phyloP scores from a whole-genome alignment of 2,888 invertebrate species.

The Myopa tessellatipennis region DNA sequence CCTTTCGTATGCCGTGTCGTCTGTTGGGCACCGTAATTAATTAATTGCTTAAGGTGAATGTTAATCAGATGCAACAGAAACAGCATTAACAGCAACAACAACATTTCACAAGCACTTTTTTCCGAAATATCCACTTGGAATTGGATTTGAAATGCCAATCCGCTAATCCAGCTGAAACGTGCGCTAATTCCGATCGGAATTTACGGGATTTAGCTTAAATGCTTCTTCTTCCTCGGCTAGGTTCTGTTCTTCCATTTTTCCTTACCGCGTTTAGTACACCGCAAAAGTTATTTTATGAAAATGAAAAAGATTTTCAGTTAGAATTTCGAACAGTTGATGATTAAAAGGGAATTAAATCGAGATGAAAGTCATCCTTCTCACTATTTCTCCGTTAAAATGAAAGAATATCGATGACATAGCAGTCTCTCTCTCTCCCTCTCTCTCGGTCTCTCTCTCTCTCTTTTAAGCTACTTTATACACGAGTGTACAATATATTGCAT shows the following conservation, averaged over 20 bases:
- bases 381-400: no score
- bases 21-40: not conserved
- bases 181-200: conserved; percentile 53
- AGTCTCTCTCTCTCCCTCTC: no score
- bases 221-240: not conserved
- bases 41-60: conserved; percentile 15
- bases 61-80: not conserved
- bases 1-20: no score
- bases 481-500: no score
- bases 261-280: not conserved
- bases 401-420: no score
- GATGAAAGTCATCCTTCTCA: no score
- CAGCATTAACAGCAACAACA: not conserved
- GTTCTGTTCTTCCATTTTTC: not conserved
- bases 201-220: conserved; percentile 46
- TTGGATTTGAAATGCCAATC: conserved; percentile 6
- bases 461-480: no score
- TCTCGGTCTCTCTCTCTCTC: no score
- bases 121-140: not conserved
- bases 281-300: not conserved
- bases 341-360: no score
- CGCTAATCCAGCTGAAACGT: conserved; percentile 42
- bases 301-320: no score
- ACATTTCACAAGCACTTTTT: not conserved
- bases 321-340: no score